Evolutionary conservation across 2,113 vertebrate genomes (phyloP), one percentile per base, ranked within the genome.

Genomic region (Tapirus terrestris): DNA sequence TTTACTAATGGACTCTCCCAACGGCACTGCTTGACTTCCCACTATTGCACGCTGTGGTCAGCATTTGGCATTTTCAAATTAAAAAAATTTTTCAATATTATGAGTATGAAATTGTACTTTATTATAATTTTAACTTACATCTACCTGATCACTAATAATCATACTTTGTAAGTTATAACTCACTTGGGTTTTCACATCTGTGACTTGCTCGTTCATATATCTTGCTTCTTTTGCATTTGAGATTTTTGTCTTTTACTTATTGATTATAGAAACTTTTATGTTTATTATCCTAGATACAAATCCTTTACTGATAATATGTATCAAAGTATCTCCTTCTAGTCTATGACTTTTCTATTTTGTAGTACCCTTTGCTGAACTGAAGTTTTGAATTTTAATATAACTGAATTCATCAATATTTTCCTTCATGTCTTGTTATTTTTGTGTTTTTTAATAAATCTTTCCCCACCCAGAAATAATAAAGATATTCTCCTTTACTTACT

Each of bases 381-480:
- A 82, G 16, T 58, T 77, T 53, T 67, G 27, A 60, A 48, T 91
- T 87, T 77, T 70, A 87, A 63, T 68, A 14, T 70, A 85, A 13
- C 7, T 70, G 27, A 94, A 61, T 33, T 31, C 45, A 58, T 91
- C 6, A 2, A 58, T 39, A 60, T 75, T 75, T 80, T 85, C 33
- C 48, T 93, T 51, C 17, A 48, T 17, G 20, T 21, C 16, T 77
- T 76, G 13, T 73, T 87, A 18, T 39, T 83, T 83, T 77, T 83
- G 18, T 89, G 53, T 68, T 83, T 83, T 82, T 89, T 17, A 87
- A 81, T 60, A 81, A 61, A 53, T 33, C 31, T 91, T 92, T 92
- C 12, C 10, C 39, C 31, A 20, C 3, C 25, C 45, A 56, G 53
- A 87, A 91, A n/a, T 48, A 67, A 61, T 85, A 61, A 83, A 39